Evolutionary conservation across 2,113 vertebrate species (phyloP), one percentile per base, ranked within the genome.

Genomic region (Indicator indicator): DNA sequence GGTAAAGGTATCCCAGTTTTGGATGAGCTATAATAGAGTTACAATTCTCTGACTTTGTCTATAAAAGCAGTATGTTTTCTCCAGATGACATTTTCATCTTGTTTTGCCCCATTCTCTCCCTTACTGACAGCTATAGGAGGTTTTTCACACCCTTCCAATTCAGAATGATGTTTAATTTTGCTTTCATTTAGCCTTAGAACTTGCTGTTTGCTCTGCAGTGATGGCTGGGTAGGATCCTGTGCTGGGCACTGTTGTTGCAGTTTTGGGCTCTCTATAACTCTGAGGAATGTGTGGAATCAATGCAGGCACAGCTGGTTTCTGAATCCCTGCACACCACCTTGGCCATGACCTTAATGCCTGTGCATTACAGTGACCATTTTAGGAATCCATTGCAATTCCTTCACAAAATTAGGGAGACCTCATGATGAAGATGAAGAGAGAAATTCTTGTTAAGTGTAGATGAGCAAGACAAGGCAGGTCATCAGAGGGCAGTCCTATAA

Each of bases 251-350:
- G 15, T 28, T 63, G 40, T 67, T 74, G 32, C 11, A 21, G 32
- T 72, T 81, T 82, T 88, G 15, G 6, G 50, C 16, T 78, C 55
- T 91, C 30, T 50, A 3, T 30, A 67, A 16, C 50, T 38, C 18
- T 36, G 59, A 88, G 59, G 55, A 73, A 83, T 2, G 3, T 36
- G 19, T 79, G 71, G 59, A 88, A 89, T 76, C 75, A 62, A 64
- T 85, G 55, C 50, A 88, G 59, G 27, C 55, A 70, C 40, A 67
- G 20, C 27, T 88, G n/a, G 77, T 73, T 90, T 73, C 59, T 73
- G 15, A 58, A 73, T 55, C 65, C 18, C n/a, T 44, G 17, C 15
- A 17, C 0, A 1, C 63, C 15, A 19, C 33, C 36, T 48, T 3
- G 6, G 33, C 10, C 30, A 58, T 55, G 62, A 32, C 12, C 9